Percentiles rank a stretch among this genome's conserved stretches.
Evolutionary conservation across 1,140 invertebrate species (phyloP).

Genomic region (Drosophila santomea): DNA sequence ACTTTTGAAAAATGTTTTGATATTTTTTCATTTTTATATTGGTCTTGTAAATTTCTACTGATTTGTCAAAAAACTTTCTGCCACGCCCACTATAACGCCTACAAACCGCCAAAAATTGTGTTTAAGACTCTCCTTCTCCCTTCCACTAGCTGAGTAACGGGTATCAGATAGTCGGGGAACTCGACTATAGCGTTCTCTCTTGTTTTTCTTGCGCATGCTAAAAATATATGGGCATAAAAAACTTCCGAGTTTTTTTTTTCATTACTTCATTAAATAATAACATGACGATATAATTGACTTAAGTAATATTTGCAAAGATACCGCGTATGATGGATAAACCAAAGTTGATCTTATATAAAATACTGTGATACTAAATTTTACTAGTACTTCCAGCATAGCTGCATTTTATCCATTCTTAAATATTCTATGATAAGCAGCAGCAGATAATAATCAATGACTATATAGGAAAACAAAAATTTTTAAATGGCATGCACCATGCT

Average conservation of each 20-base stretch:
- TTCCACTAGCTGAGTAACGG: too few species aligned
- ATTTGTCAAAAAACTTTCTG: too few species aligned
- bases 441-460: constrained; percentile 48
- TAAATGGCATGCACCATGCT: constrained; percentile 25
- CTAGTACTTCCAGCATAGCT: constrained; percentile 85
- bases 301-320: constrained; percentile 48
- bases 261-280: constrained; percentile 27
- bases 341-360: constrained; percentile 85
- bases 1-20: too few species aligned
- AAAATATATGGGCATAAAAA: constrained; percentile 20
- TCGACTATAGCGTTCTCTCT: too few species aligned
- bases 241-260: constrained; percentile 12
- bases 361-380: constrained; percentile 85
- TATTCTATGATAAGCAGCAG: constrained; percentile 77
- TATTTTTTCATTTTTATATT: too few species aligned
- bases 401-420: constrained; percentile 85
- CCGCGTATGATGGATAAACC: constrained; percentile 45
- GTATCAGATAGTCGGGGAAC: too few species aligned
- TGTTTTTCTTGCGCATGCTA: neutral
- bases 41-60: too few species aligned
- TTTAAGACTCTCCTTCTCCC: too few species aligned
- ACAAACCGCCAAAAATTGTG: too few species aligned
- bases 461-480: constrained; percentile 26
- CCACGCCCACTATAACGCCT: too few species aligned
- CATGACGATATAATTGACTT: constrained; percentile 42